Evolutionary conservation across 2,797 vertebrate species (phyloP), one percentile per base, ranked within the genome.

Genomic region (Tolypeutes matacus): DNA sequence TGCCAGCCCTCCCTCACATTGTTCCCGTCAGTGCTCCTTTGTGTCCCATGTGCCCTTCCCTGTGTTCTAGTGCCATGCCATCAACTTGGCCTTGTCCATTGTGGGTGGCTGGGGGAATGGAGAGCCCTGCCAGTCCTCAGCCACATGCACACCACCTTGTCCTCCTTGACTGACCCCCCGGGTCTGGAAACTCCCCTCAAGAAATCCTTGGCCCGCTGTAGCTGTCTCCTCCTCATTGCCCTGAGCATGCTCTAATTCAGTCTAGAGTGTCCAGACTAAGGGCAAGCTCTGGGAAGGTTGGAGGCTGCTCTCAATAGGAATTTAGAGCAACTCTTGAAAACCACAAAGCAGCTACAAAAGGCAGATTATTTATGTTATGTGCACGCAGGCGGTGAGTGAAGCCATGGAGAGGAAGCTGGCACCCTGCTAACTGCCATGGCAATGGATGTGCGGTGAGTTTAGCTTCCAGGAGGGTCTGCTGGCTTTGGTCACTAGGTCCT

Each of bases 261-360:
- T 69, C 72, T 72, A 53, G n/a, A 81, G 53, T n/a, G 23, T 31
- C 58, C 27, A 34, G 82, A n/a, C n/a, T 34, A 13, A 49, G 13
- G 51, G 49, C 25, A 86, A 17, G 34, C 15, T 67, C 65, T 15
- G 18, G 65, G 13, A 49, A 29, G 29, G 14, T 9, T 51, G 58
- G 53, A 69, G 77, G 69, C 34, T 46, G n/a, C 75, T 84, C 58
- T 91, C 56, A 60, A 5, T 83, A 15, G 86, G 49, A 46, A 86
- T 75, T 94, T 56, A 77, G 10, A 89, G 29, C 39, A 97, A 39
- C 69, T 89, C 58, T 58, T 56, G 12, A 62, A 83, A 88, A 86
- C 23, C 53, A 46, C 10, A 70, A 62, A n/a, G 36, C 72, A 15
- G 10, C 46, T 86, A 64, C 7, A 69, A 77, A 69, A 77, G 65